These are phyloP conservation scores for Tachyglossus aculeatus DNA, from an alignment of 2,797 vertebrate genomes.

Conservation along the genomic window DNA sequence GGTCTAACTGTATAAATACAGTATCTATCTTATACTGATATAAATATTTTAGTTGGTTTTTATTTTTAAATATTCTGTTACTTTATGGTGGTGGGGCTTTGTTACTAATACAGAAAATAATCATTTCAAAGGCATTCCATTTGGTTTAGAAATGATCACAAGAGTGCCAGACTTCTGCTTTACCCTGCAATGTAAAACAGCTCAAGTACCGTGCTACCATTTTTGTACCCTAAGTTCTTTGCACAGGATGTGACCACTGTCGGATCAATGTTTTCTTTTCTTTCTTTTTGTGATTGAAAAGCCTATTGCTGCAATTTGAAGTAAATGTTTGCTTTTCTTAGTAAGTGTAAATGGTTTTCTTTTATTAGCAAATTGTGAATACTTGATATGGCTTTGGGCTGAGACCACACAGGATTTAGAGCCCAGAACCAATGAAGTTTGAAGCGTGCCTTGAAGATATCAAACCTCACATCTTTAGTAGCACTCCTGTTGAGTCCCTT, in stretches of 20 bases:
- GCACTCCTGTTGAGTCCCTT: background rate
- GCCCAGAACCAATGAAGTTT: background rate
- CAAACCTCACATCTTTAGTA: background rate
- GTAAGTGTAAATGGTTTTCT: slow-evolving; percentile 57
- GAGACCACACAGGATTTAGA: slow-evolving; percentile 5
- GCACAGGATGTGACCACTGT: slow-evolving; percentile 81
- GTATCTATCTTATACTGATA: slow-evolving; percentile 71
- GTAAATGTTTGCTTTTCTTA: slow-evolving; percentile 80
- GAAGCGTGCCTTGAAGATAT: too few species aligned
- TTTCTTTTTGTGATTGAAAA: slow-evolving; percentile 78
- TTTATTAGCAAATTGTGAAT: slow-evolving; percentile 31
- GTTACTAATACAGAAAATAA: slow-evolving; percentile 72
- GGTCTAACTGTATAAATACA: slow-evolving; percentile 67
- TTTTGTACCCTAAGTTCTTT: slow-evolving; percentile 70
- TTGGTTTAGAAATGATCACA: slow-evolving; percentile 68
- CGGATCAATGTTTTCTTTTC: slow-evolving; percentile 73
- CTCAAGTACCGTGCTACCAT: slow-evolving; percentile 68
- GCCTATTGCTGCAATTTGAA: slow-evolving; percentile 75
- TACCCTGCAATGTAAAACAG: slow-evolving; percentile 69
- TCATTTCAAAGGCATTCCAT: slow-evolving; percentile 76
- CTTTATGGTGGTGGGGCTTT: slow-evolving; percentile 79
- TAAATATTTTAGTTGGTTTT: slow-evolving; percentile 74
- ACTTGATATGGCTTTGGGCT: slow-evolving; percentile 14
- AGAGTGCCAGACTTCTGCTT: slow-evolving; percentile 73
- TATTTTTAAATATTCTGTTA: slow-evolving; percentile 78